Conservation (phyloP, 2,113 vertebrate genomes). For the Centropristis striata region DNA sequence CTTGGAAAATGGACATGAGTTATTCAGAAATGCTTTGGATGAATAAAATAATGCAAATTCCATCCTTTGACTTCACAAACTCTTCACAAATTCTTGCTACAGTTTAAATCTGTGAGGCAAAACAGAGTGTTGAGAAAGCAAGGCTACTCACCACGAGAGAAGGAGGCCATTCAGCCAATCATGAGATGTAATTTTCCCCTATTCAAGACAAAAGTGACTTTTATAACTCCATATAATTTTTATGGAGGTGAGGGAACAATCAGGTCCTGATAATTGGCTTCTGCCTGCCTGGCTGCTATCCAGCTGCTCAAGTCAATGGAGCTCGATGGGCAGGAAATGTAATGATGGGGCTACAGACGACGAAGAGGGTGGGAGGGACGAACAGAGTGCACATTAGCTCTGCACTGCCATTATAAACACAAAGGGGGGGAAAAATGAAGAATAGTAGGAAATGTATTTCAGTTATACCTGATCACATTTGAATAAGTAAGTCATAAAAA, state of each 20-base stretch:
- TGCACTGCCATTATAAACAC: not conserved
- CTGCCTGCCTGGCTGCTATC: constrained; percentile 22
- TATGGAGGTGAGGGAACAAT: constrained; percentile 41
- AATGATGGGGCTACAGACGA: constrained; percentile 6
- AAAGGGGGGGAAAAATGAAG: not conserved
- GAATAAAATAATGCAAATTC: not conserved
- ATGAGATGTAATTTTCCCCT: constrained; percentile 5
- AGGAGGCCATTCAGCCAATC: not conserved
- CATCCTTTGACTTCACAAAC: not conserved
- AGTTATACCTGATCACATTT: not conserved
- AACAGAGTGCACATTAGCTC: not conserved
- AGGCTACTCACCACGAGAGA: not conserved
- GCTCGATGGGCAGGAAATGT: constrained; percentile 44
- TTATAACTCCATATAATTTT: constrained; percentile 31
- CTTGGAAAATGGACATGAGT: not conserved
- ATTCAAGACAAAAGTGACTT: constrained; percentile 21
- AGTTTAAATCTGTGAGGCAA: not conserved
- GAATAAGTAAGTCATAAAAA: not conserved
- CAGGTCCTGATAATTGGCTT: constrained; percentile 37
- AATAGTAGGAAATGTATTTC: not conserved
- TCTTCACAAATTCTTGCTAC: not conserved
- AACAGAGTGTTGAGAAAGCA: not conserved
- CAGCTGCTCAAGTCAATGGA: constrained; percentile 41
- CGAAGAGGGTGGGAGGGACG: not conserved
- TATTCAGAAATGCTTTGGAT: not conserved